Evolutionary conservation across 2,113 vertebrate genomes (phyloP).

Genomic region (Semicossyphus pulcher): DNA sequence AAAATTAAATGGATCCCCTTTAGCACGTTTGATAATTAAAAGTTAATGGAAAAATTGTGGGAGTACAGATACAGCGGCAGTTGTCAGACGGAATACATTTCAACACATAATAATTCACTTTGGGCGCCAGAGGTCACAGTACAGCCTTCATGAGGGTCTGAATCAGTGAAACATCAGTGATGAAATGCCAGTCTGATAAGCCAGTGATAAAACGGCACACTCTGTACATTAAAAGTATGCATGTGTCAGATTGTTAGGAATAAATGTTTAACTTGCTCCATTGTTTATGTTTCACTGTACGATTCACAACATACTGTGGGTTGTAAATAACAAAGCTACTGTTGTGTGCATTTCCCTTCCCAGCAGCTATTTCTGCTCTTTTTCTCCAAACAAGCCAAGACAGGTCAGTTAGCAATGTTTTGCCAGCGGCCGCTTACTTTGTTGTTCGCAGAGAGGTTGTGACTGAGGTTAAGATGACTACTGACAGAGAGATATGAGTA

Average conservation of each 20-base stretch:
- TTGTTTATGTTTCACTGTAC: not conserved
- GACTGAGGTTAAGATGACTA: slow-evolving; percentile 45
- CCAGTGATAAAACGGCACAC: slow-evolving; percentile 1
- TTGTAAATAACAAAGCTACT: not conserved
- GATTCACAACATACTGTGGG: not conserved
- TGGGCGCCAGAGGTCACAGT: slow-evolving; percentile 43
- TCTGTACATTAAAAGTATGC: not conserved
- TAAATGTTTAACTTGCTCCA: slow-evolving; percentile 10
- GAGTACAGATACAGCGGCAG: slow-evolving; percentile 40
- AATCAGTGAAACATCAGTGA: slow-evolving; percentile 45
- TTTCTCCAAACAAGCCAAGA: slow-evolving; percentile 34
- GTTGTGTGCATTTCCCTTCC: slow-evolving; percentile 1
- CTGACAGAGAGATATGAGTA: slow-evolving; percentile 26
- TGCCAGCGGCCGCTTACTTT: slow-evolving; percentile 25
- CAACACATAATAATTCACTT: slow-evolving; percentile 59
- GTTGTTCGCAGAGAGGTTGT: slow-evolving; percentile 18
- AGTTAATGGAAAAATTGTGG: slow-evolving; percentile 64
- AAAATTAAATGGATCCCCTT: slow-evolving; percentile 72
- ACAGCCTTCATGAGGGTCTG: slow-evolving; percentile 25
- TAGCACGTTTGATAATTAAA: slow-evolving; percentile 70
- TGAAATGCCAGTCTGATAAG: slow-evolving; percentile 25
- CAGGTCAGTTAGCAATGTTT: slow-evolving; percentile 32
- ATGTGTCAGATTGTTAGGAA: slow-evolving; percentile 26
- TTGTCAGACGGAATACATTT: slow-evolving; percentile 58
- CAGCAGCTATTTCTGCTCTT: not conserved